These are phyloP conservation scores for Cerceris rybyensis DNA, from an alignment of 2,888 invertebrate species.

Conservation along the genomic window DNA sequence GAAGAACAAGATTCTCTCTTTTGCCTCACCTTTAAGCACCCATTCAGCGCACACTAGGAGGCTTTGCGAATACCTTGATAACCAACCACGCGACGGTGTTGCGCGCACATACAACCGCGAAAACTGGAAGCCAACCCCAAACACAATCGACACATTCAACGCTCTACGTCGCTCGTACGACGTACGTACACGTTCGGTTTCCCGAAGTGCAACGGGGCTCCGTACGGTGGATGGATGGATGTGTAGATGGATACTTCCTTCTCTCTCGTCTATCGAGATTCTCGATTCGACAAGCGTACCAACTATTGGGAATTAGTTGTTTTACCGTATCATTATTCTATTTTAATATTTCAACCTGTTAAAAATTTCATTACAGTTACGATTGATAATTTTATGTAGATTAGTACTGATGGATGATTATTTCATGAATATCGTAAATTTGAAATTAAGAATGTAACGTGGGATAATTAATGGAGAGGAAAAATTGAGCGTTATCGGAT, in stretches of 20 bases:
- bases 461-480: not conserved
- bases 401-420: too few relatives aligned
- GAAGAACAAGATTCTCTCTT: conserved; percentile 47
- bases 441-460: not conserved
- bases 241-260: conserved; percentile 69
- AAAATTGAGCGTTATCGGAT: not conserved
- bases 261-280: conserved; percentile 66
- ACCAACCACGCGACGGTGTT: conserved; percentile 54
- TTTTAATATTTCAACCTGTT: too few relatives aligned
- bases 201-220: conserved; percentile 78
- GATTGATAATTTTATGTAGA: too few relatives aligned
- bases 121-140: conserved; percentile 55
- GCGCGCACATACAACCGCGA: conserved; percentile 59
- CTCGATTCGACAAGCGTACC: conserved; percentile 63
- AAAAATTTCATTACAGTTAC: too few relatives aligned
- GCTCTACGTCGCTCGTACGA: conserved; percentile 71
- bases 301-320: conserved; percentile 39
- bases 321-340: too few relatives aligned
- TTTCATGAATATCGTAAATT: not conserved
- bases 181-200: conserved; percentile 77
- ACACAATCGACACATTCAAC: conserved; percentile 67
- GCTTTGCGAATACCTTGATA: conserved; percentile 45
- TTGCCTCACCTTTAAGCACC: conserved; percentile 57
- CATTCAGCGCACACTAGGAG: conserved; percentile 49
- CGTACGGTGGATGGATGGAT: conserved; percentile 68